Evolutionary conservation across 2,113 vertebrate genomes (phyloP).

Genomic region (Sapayoa aenigma): DNA sequence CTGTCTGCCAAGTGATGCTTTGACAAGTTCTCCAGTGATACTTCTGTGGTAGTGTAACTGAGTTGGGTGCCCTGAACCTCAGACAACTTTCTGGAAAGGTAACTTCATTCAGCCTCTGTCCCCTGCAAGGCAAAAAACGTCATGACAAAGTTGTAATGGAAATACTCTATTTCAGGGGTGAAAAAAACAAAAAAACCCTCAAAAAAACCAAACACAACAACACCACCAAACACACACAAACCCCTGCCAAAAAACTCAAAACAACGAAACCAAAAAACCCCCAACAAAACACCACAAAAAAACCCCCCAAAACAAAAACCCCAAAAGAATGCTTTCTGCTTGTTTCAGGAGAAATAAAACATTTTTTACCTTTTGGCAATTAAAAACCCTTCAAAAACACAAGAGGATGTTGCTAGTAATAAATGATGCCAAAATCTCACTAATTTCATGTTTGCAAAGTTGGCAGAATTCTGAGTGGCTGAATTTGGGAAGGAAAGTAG

Average conservation of each 20-base stretch:
- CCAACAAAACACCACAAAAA: no score
- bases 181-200: background rate
- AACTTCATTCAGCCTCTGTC: background rate
- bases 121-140: background rate
- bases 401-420: background rate
- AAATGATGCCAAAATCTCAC: background rate
- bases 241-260: background rate
- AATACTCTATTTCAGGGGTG: background rate
- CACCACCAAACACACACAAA: no score
- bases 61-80: background rate
- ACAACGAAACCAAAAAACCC: background rate
- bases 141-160: background rate
- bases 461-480: background rate
- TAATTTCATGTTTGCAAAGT: background rate
- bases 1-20: background rate
- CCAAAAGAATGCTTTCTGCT: background rate
- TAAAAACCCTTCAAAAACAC: background rate
- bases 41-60: fast-evolving
- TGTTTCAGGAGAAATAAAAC: background rate
- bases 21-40: background rate
- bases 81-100: background rate
- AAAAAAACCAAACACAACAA: background rate
- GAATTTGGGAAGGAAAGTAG: conserved; percentile 5
- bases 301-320: background rate
- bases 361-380: background rate